A percentile compares a stretch with the other conserved stretches of the same genome.
Evolutionary conservation across 2,888 invertebrate genomes (phyloP).

Genomic region (Heliconius charithonia): DNA sequence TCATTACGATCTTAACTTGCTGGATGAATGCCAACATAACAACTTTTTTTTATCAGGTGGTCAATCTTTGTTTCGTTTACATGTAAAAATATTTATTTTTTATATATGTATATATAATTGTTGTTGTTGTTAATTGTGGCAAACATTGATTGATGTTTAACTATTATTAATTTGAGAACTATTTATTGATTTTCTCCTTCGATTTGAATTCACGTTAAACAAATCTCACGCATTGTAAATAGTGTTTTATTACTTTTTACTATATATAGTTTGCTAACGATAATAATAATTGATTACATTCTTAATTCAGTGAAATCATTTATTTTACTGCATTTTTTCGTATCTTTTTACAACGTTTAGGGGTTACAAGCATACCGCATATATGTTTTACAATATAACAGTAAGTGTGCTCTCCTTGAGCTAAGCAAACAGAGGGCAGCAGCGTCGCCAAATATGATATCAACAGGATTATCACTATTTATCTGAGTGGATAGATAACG

Average conservation of each 20-base stretch:
- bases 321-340: not conserved
- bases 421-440: slow-evolving; percentile 56
- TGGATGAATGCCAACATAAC: not conserved
- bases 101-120: not conserved
- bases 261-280: not conserved
- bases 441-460: slow-evolving; percentile 61
- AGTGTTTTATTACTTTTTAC: not conserved
- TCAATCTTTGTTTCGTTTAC: not conserved
- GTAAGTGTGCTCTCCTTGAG: slow-evolving; percentile 45
- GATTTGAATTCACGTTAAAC: no score
- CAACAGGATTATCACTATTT: slow-evolving; percentile 71
- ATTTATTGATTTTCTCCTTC: not conserved
- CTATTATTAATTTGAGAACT: no score
- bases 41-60: not conserved
- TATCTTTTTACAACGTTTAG: not conserved
- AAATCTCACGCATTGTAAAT: no score
- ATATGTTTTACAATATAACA: not conserved
- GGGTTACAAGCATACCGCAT: not conserved
- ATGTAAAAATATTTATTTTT: not conserved
- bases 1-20: not conserved
- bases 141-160: no score
- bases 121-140: no score
- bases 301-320: no score
- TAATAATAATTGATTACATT: not conserved
- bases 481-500: slow-evolving; percentile 61